Base-by-base conservation (phyloP, 2,888 invertebrate genomes). In the Trimorus sp. region DNA sequence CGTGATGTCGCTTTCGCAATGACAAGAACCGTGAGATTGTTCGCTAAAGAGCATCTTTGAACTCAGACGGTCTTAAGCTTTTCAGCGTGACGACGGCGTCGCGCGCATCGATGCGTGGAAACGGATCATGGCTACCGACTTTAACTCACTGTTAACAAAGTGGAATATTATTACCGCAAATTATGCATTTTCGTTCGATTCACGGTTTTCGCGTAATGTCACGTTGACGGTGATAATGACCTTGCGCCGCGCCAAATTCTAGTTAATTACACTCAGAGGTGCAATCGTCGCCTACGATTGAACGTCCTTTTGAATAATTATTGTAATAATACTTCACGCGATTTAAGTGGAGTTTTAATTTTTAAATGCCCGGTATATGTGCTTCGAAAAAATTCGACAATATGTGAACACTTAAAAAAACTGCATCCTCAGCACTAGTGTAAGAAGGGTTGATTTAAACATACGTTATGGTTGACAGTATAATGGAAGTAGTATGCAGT, bases 101-200 rank as follows among this genome's bases (percentile, higher is more conserved):
- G 74, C 73, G 79, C 56, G 88, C 90, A 90, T 82, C 90, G 89
- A 86, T 88, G 90, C 90, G 88, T 91, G 90, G 89, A 91, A 91
- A 91, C 89, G 89, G 91, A 90, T 90, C 91, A 91, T 89, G 91
- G 91, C 89, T 91, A 90, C 88, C 58, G 63, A 70, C 62, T 81
- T 79, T 56, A 80, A 75, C 70, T 51, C 69, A 59, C 65, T 54
- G 75, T 79, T 79, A 74, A 82, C 78, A 84, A 82, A 82, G 78
- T 84, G 76, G 68, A 77, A 80, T 82, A 81, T 71, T 58, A 81
- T 81, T 81, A 84, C 71, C 68, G 54, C 79, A 76, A 79, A 76
- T 79, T 83, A 70, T 75, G 78, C 54, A 60, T 66, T 82, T 74
- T 69, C 69, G 73, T 73, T 56, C 45, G 62, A 60, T 63, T 74